Conservation (phyloP, 2,113 vertebrate genomes). For the Thamnophis sirtalis region DNA sequence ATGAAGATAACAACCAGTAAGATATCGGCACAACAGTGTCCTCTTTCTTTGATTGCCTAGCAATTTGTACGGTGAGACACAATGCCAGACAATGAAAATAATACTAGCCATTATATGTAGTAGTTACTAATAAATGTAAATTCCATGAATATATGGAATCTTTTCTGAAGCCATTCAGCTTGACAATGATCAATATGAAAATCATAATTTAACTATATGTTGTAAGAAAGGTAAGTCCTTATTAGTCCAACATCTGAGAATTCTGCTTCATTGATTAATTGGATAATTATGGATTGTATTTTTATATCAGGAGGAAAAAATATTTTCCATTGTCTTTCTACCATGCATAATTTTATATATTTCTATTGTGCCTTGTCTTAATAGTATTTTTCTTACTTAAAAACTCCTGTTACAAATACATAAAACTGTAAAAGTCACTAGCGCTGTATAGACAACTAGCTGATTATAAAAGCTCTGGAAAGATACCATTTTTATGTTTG, state of each 20-base stretch:
- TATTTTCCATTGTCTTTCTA: not conserved
- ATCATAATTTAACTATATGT: not conserved
- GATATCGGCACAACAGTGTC: not conserved
- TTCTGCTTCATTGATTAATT: not conserved
- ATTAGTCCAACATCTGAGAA: not conserved
- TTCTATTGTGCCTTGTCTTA: not conserved
- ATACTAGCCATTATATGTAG: not conserved
- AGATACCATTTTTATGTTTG: not conserved
- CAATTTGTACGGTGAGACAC: not conserved
- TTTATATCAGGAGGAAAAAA: not conserved
- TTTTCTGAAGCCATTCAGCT: not conserved
- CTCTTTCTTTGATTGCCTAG: not conserved
- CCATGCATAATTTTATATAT: not conserved
- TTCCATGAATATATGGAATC: not conserved
- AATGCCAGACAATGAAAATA: not conserved
- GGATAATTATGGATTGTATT: not conserved
- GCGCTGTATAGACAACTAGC: not conserved
- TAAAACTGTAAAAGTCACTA: not conserved
- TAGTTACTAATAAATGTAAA: not conserved
- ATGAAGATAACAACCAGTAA: not conserved
- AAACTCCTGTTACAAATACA: not conserved
- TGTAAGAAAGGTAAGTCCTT: not conserved
- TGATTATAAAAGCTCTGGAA: not conserved
- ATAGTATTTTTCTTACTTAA: not conserved
- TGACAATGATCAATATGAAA: not conserved